Conservation (phyloP, 2,113 vertebrate genomes). For the Arvicanthis niloticus region DNA sequence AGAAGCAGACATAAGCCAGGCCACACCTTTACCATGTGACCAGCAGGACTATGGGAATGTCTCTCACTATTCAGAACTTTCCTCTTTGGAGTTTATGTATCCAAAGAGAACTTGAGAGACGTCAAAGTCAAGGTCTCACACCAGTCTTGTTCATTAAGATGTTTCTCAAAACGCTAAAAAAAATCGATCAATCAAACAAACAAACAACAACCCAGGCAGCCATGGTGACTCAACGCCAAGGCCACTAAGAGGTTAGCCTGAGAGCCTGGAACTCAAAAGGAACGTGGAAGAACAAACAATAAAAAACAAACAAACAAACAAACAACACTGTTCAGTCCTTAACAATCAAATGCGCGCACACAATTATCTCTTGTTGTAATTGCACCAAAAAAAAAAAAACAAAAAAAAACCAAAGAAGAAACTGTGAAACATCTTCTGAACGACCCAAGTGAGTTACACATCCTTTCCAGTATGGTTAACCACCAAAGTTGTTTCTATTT, state of each 20-base stretch:
- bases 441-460: neutral
- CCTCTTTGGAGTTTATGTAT: neutral
- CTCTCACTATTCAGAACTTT: neutral
- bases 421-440: neutral
- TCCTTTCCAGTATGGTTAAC: neutral
- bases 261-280: neutral
- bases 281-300: neutral
- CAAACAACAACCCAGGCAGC: neutral
- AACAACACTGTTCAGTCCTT: neutral
- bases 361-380: neutral
- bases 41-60: neutral
- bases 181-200: neutral
- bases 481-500: neutral
- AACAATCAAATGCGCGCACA: neutral
- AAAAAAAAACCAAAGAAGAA: neutral
- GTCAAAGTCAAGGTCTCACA: neutral
- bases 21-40: neutral
- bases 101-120: neutral
- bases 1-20: conserved; percentile 5
- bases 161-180: conserved; percentile 7
- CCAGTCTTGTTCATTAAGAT: neutral
- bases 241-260: neutral
- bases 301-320: neutral
- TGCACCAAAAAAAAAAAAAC: too few species aligned
- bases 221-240: neutral